Percentiles rank a stretch among this genome's conserved stretches.
phyloP scores from a whole-genome alignment of 2,113 vertebrate genomes.

The Lagopus muta region DNA sequence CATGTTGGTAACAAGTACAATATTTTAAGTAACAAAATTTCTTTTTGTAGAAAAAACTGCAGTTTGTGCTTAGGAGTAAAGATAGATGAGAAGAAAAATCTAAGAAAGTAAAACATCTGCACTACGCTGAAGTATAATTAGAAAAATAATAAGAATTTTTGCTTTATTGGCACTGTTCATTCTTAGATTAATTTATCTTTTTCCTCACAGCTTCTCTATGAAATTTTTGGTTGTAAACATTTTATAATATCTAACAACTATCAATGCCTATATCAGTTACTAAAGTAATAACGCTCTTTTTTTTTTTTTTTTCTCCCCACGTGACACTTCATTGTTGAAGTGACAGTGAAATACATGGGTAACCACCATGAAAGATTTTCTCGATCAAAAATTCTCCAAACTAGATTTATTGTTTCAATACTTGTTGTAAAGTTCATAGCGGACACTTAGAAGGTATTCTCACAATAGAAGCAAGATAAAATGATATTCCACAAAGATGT shows the following conservation, averaged over 20 bases:
- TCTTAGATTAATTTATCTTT: not conserved
- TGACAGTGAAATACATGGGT: not conserved
- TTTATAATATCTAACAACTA: not conserved
- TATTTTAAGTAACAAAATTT: not conserved
- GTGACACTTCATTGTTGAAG: not conserved
- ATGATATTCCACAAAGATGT: not conserved
- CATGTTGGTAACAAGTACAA: not conserved
- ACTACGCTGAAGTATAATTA: not conserved
- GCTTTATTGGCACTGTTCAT: not conserved
- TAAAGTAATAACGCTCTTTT: fast-evolving
- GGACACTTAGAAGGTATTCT: not conserved
- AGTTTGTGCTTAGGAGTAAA: not conserved
- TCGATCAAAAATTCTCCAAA: not conserved
- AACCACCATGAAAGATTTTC: not conserved
- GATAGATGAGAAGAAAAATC: not conserved
- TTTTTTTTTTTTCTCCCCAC: not conserved
- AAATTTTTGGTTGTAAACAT: not conserved
- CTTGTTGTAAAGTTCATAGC: not conserved
- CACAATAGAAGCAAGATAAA: not conserved
- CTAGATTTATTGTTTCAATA: not conserved
- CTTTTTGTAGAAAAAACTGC: not conserved
- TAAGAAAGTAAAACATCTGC: not conserved
- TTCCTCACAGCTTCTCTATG: not conserved
- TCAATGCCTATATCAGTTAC: not conserved
- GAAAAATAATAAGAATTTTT: not conserved